Base-by-base conservation (phyloP, 2,888 invertebrate species). In the Podotricha telesiphe region DNA sequence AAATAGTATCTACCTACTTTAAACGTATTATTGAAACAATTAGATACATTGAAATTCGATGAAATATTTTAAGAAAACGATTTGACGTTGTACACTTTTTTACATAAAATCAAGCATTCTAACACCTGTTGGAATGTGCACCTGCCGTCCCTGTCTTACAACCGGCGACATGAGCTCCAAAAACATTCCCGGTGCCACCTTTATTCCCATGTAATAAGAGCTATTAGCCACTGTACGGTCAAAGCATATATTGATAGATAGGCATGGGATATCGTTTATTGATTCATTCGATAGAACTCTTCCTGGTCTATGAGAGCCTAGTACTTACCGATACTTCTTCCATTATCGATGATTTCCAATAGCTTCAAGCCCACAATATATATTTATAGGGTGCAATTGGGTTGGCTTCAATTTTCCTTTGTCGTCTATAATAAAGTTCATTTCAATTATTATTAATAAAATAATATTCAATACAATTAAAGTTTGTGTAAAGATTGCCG, bases 341-440 rank as follows among this genome's bases (percentile, higher is more conserved):
- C 87, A 88, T 88, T 91, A 93, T 92, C 84, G 91, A 86, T 81
- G 83, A 91, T 92, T 87, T 84, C 83, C 88, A 78, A 91, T 91
- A 89, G 34, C 61, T 67, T 80, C n/a, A n/a, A n/a, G n/a, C 61
- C 67, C 73, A 70, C n/a, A n/a, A n/a, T n/a, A n/a, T n/a, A n/a
- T n/a, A n/a, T n/a, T n/a, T n/a, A 73, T 72, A 65, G 53, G 40
- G 22, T 68, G 61, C 58, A 50, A 50, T 53, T 20, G 11, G 48
- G 68, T 55, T 50, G 3, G 37, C 8, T 48, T 19, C 19, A 7
- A n/a, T 53, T 65, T 59, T 28, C 5, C 19, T 22, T 64, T 28
- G 17, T 3, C 5, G 10, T 8, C 10, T 34, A 11, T 17, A 37
- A 17, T 4, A 37, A 37, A 37, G 37, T 37, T 28, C 28, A 2